A percentile compares a stretch with the other conserved stretches of the same genome.
These are phyloP conservation scores for Drosophila longiperda DNA, from an alignment of 2,888 invertebrate genomes.

Conservation along the genomic window DNA sequence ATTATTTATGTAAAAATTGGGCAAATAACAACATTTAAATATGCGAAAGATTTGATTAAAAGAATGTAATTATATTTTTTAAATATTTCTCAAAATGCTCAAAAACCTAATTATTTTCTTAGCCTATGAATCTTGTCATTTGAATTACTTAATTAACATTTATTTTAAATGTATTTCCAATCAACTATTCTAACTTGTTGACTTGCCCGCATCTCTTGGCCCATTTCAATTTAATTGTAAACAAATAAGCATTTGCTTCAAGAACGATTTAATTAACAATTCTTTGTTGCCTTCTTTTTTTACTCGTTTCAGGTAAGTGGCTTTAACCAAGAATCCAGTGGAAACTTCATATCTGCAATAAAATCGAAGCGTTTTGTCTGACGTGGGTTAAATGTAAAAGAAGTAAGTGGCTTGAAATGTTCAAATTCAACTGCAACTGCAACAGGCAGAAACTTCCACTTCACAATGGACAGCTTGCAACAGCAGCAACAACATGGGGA, in stretches of 20 bases:
- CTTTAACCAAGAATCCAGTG: slow-evolving; percentile 15
- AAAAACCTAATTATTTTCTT: background rate
- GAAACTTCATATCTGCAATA: slow-evolving; percentile 67
- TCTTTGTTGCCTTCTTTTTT: slow-evolving; percentile 34
- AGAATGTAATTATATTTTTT: background rate
- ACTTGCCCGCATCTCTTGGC: slow-evolving; percentile 1
- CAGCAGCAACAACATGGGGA: slow-evolving; percentile 16
- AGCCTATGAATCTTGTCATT: background rate
- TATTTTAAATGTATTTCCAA: background rate
- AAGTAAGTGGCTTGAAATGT: slow-evolving; percentile 75
- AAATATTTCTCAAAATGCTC: background rate
- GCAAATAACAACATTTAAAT: background rate
- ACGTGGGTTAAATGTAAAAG: slow-evolving; percentile 70
- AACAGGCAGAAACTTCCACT: slow-evolving; percentile 24
- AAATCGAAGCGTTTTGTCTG: slow-evolving; percentile 78
- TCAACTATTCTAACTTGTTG: background rate
- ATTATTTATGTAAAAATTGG: too few species aligned
- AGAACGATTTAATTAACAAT: slow-evolving; percentile 75
- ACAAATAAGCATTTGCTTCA: slow-evolving; percentile 15
- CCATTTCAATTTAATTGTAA: slow-evolving; percentile 26
- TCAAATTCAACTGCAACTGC: slow-evolving; percentile 53
- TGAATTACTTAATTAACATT: background rate
- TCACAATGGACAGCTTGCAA: slow-evolving; percentile 19
- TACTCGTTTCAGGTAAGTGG: slow-evolving; percentile 72
- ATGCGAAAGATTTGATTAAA: background rate